Conservation (phyloP, 2,888 invertebrate species). For the Operophtera brumata region DNA sequence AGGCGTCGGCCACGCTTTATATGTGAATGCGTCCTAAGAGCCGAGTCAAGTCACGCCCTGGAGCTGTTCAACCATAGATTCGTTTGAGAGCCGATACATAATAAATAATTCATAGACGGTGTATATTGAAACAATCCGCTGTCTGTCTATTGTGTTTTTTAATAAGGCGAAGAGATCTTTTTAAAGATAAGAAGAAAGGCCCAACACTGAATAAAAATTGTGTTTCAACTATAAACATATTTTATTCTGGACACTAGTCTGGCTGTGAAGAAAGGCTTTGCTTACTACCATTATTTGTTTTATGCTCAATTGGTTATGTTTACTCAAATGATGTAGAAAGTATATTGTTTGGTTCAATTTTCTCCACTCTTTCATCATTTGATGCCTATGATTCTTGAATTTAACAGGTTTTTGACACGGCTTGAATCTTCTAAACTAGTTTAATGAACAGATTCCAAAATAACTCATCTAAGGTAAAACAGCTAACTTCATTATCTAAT, state of each 20-base stretch:
- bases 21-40: constrained; percentile 13
- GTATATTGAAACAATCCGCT: constrained; percentile 66
- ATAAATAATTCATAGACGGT: constrained; percentile 66
- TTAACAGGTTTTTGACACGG: too few species aligned
- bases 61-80: constrained; percentile 42
- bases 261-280: too few species aligned
- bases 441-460: too few species aligned
- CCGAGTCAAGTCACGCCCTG: constrained; percentile 56
- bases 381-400: too few species aligned
- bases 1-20: not conserved
- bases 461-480: constrained; percentile 12
- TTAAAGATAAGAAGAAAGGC: not conserved
- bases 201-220: constrained; percentile 29
- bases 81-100: constrained; percentile 48
- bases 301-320: too few species aligned
- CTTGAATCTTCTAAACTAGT: too few species aligned
- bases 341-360: too few species aligned
- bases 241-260: too few species aligned
- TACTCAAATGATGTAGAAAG: too few species aligned
- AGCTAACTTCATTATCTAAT: not conserved
- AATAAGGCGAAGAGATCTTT: constrained; percentile 11
- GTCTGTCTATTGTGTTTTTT: constrained; percentile 29
- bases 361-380: too few species aligned
- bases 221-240: constrained; percentile 10
- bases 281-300: too few species aligned